These are phyloP conservation scores for Pterocles burchelli DNA, from an alignment of 2,113 vertebrate genomes.

Conservation along the genomic window DNA sequence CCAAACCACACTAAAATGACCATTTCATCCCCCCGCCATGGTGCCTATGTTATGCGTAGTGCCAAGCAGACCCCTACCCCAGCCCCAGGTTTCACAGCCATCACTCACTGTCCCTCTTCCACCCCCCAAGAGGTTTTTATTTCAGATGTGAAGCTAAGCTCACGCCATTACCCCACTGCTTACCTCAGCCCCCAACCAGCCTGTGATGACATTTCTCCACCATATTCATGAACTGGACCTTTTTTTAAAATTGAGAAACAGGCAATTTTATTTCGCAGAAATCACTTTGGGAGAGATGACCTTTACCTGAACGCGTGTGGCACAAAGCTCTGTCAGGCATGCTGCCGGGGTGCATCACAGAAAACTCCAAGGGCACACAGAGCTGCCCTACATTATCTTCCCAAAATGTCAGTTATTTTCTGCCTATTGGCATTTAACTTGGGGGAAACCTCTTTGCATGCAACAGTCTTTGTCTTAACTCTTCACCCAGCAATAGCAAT, in stretches of 20 bases:
- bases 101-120: background rate
- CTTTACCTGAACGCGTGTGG: background rate
- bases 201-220: background rate
- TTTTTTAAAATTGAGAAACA: background rate
- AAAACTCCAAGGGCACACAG: background rate
- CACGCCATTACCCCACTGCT: background rate
- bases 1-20: background rate
- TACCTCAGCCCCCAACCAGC: background rate
- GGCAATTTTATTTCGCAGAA: background rate
- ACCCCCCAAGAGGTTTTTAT: background rate
- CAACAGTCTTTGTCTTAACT: background rate
- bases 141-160: background rate
- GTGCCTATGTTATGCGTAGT: background rate
- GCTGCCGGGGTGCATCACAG: background rate
- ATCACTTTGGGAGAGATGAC: background rate
- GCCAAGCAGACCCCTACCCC: background rate
- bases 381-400: background rate
- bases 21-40: background rate
- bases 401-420: slow-evolving; percentile 18
- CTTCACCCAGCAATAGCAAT: background rate
- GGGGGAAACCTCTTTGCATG: background rate
- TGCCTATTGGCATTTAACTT: background rate
- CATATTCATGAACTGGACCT: background rate
- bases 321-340: background rate
- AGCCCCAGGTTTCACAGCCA: background rate